Percentiles rank a stretch among this genome's conserved stretches.
Evolutionary conservation across 2,113 vertebrate genomes (phyloP).

Genomic region (Sinocyclocheilus rhinocerous): DNA sequence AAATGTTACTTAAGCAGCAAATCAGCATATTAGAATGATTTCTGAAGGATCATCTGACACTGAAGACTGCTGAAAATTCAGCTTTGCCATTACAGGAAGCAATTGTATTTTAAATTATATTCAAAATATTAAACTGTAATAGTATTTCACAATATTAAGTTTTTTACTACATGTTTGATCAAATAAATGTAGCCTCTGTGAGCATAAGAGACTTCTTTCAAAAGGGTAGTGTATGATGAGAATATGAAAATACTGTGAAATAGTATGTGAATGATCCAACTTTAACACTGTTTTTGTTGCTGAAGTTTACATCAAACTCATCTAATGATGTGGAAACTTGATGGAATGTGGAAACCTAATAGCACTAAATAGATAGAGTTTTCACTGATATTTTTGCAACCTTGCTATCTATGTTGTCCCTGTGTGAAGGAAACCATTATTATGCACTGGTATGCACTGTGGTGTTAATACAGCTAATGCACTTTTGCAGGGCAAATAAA

Average conservation of each 20-base stretch:
- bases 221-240: not conserved
- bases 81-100: too few species aligned
- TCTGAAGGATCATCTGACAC: not conserved
- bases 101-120: too few species aligned
- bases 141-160: not conserved
- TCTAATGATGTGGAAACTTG: not conserved
- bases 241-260: not conserved
- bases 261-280: not conserved
- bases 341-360: not conserved
- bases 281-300: not conserved
- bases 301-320: not conserved
- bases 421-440: not conserved
- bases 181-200: not conserved
- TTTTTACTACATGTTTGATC: not conserved
- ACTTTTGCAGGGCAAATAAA: not conserved
- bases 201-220: not conserved
- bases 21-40: not conserved
- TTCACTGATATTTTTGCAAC: not conserved
- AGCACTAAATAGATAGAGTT: not conserved
- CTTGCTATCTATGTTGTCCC: not conserved
- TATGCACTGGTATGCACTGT: too few species aligned
- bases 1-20: too few species aligned
- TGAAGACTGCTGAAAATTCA: not conserved
- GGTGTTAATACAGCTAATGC: not conserved
- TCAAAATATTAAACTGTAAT: not conserved